Base-by-base conservation (phyloP, 37 sponge, comb jelly and placozoan genomes). In the Spongilla lacustris region DNA sequence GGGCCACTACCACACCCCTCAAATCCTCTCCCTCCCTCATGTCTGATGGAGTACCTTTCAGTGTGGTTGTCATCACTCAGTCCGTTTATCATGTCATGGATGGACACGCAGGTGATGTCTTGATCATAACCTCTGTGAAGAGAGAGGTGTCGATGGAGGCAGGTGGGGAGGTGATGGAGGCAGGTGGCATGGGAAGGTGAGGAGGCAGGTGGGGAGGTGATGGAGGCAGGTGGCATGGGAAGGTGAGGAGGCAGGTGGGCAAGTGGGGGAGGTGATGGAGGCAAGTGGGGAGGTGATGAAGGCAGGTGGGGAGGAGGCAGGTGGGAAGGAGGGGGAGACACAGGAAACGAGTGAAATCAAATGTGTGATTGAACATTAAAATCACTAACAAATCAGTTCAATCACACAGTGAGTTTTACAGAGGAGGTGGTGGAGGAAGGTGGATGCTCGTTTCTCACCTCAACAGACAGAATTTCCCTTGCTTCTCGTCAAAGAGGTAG, bases 1-100 rank as follows among this genome's bases (percentile, higher is more conserved):
- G 41, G 3, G 6, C 3, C 41, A 41, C 58, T 14, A 19, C 58
- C 58, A n/a, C n/a, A n/a, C n/a, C n/a, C n/a, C n/a, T n/a, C n/a
- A n/a, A n/a, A n/a, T n/a, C n/a, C n/a, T n/a, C n/a, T n/a, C n/a
- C n/a, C n/a, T n/a, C n/a, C n/a, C n/a, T n/a, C n/a, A n/a, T n/a
- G n/a, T n/a, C n/a, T n/a, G 11, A 14, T 58, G 14, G 30, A 36
- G 23, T 26, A 88, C 89, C 68, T 77, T 34, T 68, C 37, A 6
- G 38, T 0, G 10, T 89, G 84, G 8, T 71, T 68, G 12, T 49
- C 80, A 17, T 48, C 35, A 19, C 67, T 32, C 67, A 89, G 74
- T 30, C 89, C 89, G 12, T 30, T 28, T 22, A 22, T 66, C 74
- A 78, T 70, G 32, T 71, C 80, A 29, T 89, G 89, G 46, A 89